Percentiles rank a stretch among this genome's conserved stretches.
phyloP scores from a whole-genome alignment of 2,797 vertebrate species.

The Characodon lateralis region DNA sequence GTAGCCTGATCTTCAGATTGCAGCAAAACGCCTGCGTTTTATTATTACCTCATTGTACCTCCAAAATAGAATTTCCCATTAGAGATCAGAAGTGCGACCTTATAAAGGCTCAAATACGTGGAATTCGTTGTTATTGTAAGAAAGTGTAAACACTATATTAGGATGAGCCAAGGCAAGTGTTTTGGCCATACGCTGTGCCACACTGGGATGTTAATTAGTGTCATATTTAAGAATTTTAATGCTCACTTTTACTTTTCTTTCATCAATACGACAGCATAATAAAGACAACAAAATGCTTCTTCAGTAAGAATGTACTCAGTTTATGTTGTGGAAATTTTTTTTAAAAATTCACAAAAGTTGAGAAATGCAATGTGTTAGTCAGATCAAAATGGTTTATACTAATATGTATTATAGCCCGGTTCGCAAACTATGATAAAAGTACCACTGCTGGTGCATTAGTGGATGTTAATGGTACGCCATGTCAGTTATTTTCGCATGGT shows the following conservation, averaged over 20 bases:
- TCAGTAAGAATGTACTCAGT: too few species aligned
- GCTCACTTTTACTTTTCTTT: neutral
- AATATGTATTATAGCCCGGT: too few species aligned
- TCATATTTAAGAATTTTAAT: neutral
- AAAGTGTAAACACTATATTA: neutral
- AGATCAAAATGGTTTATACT: neutral
- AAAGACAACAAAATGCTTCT: neutral
- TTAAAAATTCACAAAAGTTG: too few species aligned
- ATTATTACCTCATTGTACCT: neutral
- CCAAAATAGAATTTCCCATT: neutral
- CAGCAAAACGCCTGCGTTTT: too few species aligned
- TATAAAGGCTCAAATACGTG: neutral
- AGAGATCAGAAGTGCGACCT: neutral
- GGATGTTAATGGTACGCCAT: neutral
- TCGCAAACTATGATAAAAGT: neutral
- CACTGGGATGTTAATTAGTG: neutral
- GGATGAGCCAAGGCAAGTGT: neutral
- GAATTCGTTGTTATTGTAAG: neutral
- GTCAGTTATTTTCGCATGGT: neutral
- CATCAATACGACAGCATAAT: neutral
- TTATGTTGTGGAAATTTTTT: neutral
- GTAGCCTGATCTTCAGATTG: too few species aligned
- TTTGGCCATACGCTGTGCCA: neutral
- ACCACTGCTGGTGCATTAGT: neutral
- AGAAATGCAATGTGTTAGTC: too few species aligned